phyloP scores from a whole-genome alignment of 2,888 invertebrate genomes.

The Amphimallon solstitiale region DNA sequence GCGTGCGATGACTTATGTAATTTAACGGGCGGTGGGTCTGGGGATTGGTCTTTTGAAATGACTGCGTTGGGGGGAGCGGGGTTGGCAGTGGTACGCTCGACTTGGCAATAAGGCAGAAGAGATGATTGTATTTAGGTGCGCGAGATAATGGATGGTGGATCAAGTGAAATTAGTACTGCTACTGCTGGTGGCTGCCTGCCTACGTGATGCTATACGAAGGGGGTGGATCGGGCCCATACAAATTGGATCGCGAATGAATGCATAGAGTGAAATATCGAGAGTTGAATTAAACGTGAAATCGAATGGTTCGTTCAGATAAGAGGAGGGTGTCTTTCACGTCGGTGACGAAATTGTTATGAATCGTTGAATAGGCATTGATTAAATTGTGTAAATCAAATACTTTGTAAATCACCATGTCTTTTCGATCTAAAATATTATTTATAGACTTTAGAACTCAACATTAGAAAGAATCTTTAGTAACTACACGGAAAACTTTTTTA shows the following conservation, averaged over 20 bases:
- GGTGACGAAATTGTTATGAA: no score
- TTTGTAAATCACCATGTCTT: no score
- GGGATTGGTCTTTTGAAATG: constrained; percentile 22
- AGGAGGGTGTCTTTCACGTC: no score
- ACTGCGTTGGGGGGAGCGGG: background rate
- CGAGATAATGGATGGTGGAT: constrained; percentile 13
- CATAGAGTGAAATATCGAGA: constrained; percentile 4
- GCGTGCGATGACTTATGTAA: background rate
- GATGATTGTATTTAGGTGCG: background rate
- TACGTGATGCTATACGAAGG: background rate
- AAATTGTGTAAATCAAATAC: no score
- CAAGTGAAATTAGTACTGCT: constrained; percentile 12
- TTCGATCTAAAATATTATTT: no score
- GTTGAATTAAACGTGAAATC: constrained; percentile 16
- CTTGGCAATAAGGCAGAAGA: constrained; percentile 1
- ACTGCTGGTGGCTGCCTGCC: no score
- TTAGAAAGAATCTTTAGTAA: no score
- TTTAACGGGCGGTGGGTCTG: background rate
- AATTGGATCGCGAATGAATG: background rate
- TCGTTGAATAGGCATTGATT: no score
- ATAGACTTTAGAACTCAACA: no score
- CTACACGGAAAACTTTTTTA: no score
- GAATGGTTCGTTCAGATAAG: background rate
- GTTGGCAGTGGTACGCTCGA: background rate
- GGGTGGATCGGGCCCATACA: background rate